Evolutionary conservation across 2,113 vertebrate genomes (phyloP), one percentile per base, ranked within the genome.

Genomic region (Bucco capensis): DNA sequence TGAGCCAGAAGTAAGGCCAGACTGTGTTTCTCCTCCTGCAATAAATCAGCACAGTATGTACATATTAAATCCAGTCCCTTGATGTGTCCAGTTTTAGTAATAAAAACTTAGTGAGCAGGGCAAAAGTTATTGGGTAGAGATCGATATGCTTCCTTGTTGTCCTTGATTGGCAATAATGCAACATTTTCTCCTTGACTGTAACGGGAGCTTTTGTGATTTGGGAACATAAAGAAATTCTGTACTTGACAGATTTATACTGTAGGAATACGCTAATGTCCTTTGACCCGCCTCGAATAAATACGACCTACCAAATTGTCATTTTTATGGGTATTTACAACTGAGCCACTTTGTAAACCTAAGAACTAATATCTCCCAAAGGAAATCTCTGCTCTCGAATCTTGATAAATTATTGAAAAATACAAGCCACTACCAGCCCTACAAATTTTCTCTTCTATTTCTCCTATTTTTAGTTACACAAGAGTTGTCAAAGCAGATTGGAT

Each of bases 311-410:
- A 97, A 96, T 96, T 97, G 97, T 98, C 97, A 50, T 96, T 97
- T 97, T 97, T 97, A 98, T 97, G 96, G 94, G 86, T 97, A 98
- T 98, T 98, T 98, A 98, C 97, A 97, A 93, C 96, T 78, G 7
- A 96, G 91, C 94, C 96, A 97, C 96, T 97, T 97, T 97, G 96
- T 98, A 97, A 97, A 97, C 97, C 94, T 93, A 95, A 97, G 96
- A 95, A 96, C 95, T 97, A 97, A 97, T 97, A 97, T 97, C 96
- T 97, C 97, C 97, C 97, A 89, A 92, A 97, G 97, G 96, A 97
- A 97, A 96, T 97, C 95, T 94, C 88, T 91, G 80, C 91, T 96
- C 96, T 96, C 6, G 8, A 96, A 96, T 96, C 94, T 95, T 94
- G 96, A 97, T 95, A 95, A 97, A 96, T 96, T 93, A 97, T 96